Conservation (phyloP, 2,113 vertebrate species). For the Oryctolagus cuniculus region DNA sequence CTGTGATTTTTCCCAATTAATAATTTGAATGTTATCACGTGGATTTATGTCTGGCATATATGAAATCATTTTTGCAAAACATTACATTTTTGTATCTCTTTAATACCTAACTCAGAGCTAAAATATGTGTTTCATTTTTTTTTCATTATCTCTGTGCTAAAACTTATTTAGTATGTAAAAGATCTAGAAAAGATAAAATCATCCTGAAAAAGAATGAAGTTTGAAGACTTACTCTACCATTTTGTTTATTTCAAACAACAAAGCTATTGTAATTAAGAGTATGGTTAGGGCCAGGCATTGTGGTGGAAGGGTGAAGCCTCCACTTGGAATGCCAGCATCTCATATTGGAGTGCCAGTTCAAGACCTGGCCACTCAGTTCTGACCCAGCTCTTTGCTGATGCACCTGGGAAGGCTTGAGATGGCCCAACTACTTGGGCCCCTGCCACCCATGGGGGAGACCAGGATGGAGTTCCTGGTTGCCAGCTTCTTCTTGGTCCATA, state of each 20-base stretch:
- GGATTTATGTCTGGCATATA: neutral
- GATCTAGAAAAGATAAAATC: conserved; percentile 34
- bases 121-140: conserved; percentile 34
- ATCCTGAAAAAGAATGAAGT: conserved; percentile 38
- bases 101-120: conserved; percentile 39
- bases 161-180: conserved; percentile 45
- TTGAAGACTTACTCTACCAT: neutral
- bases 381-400: too few species aligned
- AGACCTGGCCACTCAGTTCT: too few species aligned
- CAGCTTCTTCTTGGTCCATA: too few species aligned
- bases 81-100: conserved; percentile 54
- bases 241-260: neutral
- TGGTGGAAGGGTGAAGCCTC: too few species aligned
- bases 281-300: neutral
- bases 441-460: too few species aligned
- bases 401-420: too few species aligned
- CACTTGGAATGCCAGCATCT: too few species aligned
- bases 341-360: too few species aligned
- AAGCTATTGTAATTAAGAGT: conserved; percentile 12
- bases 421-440: too few species aligned
- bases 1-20: conserved; percentile 36
- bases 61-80: conserved; percentile 7
- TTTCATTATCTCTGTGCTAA: conserved; percentile 24
- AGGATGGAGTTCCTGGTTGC: too few species aligned
- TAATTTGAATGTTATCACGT: conserved; percentile 39